A percentile compares a stretch with the other conserved stretches of the same genome.
Conservation (phyloP, 2,113 vertebrate species). For the Pipa parva region DNA sequence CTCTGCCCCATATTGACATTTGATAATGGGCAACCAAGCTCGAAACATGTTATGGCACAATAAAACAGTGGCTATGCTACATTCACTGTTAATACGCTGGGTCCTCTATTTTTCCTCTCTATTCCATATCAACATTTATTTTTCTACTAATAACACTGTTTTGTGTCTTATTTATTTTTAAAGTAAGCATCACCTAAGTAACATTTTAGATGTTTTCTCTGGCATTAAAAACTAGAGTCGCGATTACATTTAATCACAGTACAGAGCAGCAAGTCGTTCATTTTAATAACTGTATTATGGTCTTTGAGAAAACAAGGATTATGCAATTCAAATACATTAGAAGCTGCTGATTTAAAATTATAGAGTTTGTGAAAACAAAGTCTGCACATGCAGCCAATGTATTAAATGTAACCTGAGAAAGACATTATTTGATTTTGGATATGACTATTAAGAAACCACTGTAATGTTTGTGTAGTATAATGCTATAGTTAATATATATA, state of each 20-base stretch:
- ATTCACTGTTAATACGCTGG: no score
- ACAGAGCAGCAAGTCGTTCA: constrained; percentile 66
- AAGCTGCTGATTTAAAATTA: constrained; percentile 46
- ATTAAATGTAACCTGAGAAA: constrained; percentile 44
- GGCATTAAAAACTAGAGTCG: no score
- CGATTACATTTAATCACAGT: constrained; percentile 61
- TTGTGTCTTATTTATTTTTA: constrained; percentile 41
- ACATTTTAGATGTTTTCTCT: no score
- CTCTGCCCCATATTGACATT: no score
- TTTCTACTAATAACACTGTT: background rate
- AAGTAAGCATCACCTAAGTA: no score
- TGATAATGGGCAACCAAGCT: no score
- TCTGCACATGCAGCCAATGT: constrained; percentile 46
- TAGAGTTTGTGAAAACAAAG: constrained; percentile 45
- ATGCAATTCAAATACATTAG: constrained; percentile 39
- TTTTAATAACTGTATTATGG: constrained; percentile 49
- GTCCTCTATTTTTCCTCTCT: no score
- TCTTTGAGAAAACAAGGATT: constrained; percentile 44
- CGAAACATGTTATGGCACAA: no score
- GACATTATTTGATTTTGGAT: constrained; percentile 38
- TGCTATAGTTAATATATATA: no score
- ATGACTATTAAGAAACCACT: constrained; percentile 45
- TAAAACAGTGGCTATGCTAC: no score
- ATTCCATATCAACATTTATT: no score
- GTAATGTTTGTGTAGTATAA: background rate